Conservation (phyloP, 2,888 invertebrate genomes). For the Melinopterus prodromus region DNA sequence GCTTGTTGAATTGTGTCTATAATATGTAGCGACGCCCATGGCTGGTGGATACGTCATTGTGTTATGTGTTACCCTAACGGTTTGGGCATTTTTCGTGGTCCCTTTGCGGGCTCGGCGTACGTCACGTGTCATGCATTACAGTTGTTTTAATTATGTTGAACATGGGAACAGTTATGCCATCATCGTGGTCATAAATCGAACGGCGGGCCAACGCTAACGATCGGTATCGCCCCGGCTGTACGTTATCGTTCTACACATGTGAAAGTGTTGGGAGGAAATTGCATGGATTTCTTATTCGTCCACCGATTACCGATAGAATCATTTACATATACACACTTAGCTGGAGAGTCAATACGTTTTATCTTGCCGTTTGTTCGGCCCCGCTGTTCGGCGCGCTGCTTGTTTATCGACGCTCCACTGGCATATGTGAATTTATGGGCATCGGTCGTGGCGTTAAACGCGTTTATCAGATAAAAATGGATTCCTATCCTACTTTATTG, state of each 20-base stretch:
- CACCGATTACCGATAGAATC: slow-evolving; percentile 19
- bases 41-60: background rate
- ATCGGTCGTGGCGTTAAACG: background rate
- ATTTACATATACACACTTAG: slow-evolving; percentile 27
- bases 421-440: background rate
- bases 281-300: slow-evolving; percentile 23
- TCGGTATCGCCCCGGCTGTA: slow-evolving; percentile 21
- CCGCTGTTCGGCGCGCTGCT: background rate
- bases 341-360: slow-evolving; percentile 24
- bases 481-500: slow-evolving; percentile 4
- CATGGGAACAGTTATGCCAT: slow-evolving; percentile 18
- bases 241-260: slow-evolving; percentile 25
- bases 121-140: slow-evolving; percentile 4
- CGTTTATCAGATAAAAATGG: slow-evolving; percentile 4
- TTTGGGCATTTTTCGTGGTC: slow-evolving; percentile 17
- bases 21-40: too few relatives aligned
- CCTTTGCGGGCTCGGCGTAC: background rate
- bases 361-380: slow-evolving; percentile 20
- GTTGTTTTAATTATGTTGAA: slow-evolving; percentile 22
- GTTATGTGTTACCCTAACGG: slow-evolving; percentile 25
- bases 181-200: slow-evolving; percentile 7
- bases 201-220: background rate
- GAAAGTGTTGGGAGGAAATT: slow-evolving; percentile 17
- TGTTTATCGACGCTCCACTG: background rate
- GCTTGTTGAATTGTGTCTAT: too few relatives aligned